Percentiles rank a stretch among this genome's conserved stretches.
These are phyloP conservation scores for Peromyscus melanophrys DNA, from an alignment of 2,797 vertebrate genomes.

Conservation along the genomic window DNA sequence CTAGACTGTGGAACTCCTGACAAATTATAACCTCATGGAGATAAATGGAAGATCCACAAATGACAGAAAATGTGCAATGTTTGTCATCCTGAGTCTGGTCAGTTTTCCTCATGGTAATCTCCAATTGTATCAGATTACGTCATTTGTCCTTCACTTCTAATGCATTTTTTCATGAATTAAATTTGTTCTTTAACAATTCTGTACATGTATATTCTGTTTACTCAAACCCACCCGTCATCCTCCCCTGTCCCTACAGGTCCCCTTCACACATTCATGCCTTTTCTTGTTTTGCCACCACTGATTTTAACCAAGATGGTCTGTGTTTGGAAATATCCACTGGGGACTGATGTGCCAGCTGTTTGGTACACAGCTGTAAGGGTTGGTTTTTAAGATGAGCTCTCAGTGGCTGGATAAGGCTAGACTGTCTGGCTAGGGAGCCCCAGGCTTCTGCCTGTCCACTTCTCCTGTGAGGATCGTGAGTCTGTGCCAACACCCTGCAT, in stretches of 20 bases:
- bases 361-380: neutral
- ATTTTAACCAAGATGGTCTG: neutral
- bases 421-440: neutral
- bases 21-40: neutral
- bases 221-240: no score
- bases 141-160: neutral
- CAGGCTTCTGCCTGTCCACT: neutral
- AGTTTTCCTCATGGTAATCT: neutral
- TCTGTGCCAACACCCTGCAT: neutral
- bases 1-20: neutral
- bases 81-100: neutral
- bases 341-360: no score
- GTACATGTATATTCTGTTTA: neutral
- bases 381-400: no score
- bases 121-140: neutral
- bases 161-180: neutral
- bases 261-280: neutral
- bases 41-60: neutral
- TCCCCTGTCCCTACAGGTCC: no score
- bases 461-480: neutral
- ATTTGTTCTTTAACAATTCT: neutral
- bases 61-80: neutral
- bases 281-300: neutral
- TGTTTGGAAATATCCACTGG: neutral
- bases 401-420: neutral